Percentiles rank a stretch among this genome's conserved stretches.
These are phyloP conservation scores for Sialia sialis DNA, from an alignment of 2,113 vertebrate species.

Conservation along the genomic window DNA sequence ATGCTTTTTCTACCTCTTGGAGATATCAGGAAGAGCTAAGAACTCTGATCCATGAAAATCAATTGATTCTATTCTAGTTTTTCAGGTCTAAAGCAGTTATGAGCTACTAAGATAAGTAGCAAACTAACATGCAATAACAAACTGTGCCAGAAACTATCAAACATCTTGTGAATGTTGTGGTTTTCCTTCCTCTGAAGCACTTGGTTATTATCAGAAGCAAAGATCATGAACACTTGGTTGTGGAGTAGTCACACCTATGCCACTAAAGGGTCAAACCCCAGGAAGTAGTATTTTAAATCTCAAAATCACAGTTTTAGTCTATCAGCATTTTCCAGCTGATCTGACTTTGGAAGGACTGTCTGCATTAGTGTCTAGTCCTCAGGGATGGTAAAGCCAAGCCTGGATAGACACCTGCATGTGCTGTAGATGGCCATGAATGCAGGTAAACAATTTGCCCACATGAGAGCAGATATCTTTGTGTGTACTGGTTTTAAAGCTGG, in stretches of 20 bases:
- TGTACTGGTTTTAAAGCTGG: fast-evolving
- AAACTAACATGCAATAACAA: background rate
- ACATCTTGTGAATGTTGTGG: background rate
- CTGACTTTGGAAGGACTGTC: background rate
- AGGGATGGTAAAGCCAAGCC: background rate
- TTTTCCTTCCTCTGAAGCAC: conserved; percentile 34
- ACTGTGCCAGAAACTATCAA: background rate
- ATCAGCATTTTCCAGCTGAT: background rate
- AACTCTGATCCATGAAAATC: background rate
- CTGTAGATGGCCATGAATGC: background rate
- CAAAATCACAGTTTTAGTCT: background rate
- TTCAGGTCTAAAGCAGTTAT: background rate
- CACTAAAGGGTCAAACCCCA: background rate
- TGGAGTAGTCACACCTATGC: background rate
- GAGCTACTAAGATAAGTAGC: background rate
- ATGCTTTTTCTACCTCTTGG: background rate
- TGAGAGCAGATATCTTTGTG: background rate
- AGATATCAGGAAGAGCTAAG: background rate
- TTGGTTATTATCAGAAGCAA: background rate
- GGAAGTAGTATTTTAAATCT: background rate
- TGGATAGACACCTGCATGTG: background rate
- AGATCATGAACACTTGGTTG: background rate
- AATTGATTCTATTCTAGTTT: background rate
- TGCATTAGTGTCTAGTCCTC: background rate
- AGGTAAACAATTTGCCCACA: background rate